Evolutionary conservation across 2,797 vertebrate species (phyloP).

Genomic region (Schizopygopsis malacanthus): DNA sequence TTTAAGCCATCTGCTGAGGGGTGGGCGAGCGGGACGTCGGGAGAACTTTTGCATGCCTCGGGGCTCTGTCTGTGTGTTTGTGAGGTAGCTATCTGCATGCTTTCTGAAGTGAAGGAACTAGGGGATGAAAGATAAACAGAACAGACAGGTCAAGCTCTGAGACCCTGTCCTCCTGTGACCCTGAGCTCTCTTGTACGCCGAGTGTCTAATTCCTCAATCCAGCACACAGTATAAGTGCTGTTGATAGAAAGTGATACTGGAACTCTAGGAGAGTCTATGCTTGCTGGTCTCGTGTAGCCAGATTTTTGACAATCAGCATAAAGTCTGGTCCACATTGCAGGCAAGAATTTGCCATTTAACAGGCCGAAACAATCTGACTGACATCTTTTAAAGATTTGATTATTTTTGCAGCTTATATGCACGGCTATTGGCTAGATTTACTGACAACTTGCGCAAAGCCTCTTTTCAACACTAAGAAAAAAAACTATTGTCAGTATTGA

Average conservation of each 20-base stretch:
- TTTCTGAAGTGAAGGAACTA: constrained; percentile 47
- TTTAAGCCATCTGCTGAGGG: constrained; percentile 80
- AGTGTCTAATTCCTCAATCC: constrained; percentile 25
- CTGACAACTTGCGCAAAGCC: neutral
- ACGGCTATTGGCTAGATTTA: neutral
- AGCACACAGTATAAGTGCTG: constrained; percentile 23
- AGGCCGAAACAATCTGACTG: neutral
- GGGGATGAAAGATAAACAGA: constrained; percentile 1
- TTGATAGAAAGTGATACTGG: constrained; percentile 21
- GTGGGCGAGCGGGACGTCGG: constrained; percentile 59
- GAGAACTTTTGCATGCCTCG: constrained; percentile 28
- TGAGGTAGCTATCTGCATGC: neutral
- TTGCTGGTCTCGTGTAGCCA: neutral
- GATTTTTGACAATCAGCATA: constrained; percentile 17
- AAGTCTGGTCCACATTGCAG: constrained; percentile 5
- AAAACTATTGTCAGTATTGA: neutral
- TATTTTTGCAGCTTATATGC: neutral
- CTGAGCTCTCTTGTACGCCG: neutral
- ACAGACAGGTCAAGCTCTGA: constrained; percentile 18
- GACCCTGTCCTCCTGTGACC: constrained; percentile 20
- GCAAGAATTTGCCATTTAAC: neutral
- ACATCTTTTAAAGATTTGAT: neutral
- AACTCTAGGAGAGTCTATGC: constrained; percentile 14
- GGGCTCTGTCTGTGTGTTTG: constrained; percentile 36
- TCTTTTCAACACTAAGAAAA: neutral